phyloP scores from a whole-genome alignment of 2,888 invertebrate genomes.

The Polymixis lichenea region DNA sequence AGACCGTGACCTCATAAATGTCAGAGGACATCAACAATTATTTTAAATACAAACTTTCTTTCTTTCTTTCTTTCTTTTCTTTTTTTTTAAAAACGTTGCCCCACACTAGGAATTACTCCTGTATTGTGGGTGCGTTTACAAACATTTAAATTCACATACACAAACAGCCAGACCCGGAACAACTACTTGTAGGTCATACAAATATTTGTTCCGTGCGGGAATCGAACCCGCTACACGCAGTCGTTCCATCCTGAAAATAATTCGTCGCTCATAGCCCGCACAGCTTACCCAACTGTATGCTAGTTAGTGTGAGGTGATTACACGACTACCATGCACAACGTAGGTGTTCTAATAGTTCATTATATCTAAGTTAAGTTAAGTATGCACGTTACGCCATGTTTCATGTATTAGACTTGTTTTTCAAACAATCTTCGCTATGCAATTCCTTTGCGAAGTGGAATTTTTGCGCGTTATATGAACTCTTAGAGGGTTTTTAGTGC shows the following conservation, averaged over 20 bases:
- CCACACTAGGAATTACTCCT: too few species aligned
- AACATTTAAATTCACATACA: too few species aligned
- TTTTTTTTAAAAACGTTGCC: too few species aligned
- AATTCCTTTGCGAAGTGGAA: constrained; percentile 25
- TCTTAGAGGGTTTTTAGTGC: neutral
- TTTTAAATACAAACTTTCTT: too few species aligned
- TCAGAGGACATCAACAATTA: neutral
- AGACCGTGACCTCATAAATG: neutral
- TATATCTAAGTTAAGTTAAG: constrained; percentile 45
- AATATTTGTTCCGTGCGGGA: too few species aligned
- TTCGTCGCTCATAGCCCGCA: constrained; percentile 39
- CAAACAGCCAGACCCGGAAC: too few species aligned
- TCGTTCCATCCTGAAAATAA: neutral
- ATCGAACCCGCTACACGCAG: too few species aligned
- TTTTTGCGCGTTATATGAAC: constrained; percentile 16
- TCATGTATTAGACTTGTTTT: constrained; percentile 35
- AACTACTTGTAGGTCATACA: too few species aligned
- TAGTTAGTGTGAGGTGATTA: constrained; percentile 52
- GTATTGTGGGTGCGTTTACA: too few species aligned
- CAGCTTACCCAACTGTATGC: constrained; percentile 24
- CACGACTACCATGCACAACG: constrained; percentile 40
- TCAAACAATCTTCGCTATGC: constrained; percentile 20
- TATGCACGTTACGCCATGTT: constrained; percentile 24
- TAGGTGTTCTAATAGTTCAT: constrained; percentile 59
- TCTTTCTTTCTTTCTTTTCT: too few species aligned